phyloP scores from a whole-genome alignment of 1,140 invertebrate genomes.

The Bombus pascuorum region DNA sequence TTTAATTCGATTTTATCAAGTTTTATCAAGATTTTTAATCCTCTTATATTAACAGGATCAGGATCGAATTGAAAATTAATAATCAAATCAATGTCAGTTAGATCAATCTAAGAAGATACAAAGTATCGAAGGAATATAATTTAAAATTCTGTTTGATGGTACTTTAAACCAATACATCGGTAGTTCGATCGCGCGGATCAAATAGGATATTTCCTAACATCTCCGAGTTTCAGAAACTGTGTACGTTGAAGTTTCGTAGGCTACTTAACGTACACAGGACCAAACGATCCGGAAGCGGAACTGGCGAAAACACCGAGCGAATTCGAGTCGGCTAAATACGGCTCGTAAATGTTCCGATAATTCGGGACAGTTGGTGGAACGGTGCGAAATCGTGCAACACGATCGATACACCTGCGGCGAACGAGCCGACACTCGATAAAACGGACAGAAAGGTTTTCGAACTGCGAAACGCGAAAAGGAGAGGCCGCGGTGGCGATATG shows the following conservation, averaged over 20 bases:
- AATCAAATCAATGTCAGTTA: no score
- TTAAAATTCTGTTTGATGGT: background rate
- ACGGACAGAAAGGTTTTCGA: slow-evolving; percentile 21
- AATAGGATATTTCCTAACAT: background rate
- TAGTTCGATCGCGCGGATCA: background rate
- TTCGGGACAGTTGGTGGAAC: slow-evolving; percentile 28
- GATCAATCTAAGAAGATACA: background rate
- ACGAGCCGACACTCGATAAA: slow-evolving; percentile 29
- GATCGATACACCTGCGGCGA: slow-evolving; percentile 33
- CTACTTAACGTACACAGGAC: background rate
- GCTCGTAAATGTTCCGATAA: slow-evolving; percentile 27
- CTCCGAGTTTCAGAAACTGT: background rate
- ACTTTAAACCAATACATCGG: no score
- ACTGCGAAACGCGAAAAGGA: slow-evolving; percentile 11
- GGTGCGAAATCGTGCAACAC: slow-evolving; percentile 22
- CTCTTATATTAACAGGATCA: no score
- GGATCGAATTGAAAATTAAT: no score
- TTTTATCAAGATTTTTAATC: no score
- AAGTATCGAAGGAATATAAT: background rate
- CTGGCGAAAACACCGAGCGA: background rate
- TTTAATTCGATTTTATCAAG: no score
- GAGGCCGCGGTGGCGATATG: slow-evolving; percentile 31
- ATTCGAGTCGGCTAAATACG: slow-evolving; percentile 12
- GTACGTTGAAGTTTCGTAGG: background rate
- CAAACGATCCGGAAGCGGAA: background rate